Percentiles rank a stretch among this genome's conserved stretches.
Evolutionary conservation across 2,113 vertebrate species (phyloP).

Genomic region (Polypterus bichir): DNA sequence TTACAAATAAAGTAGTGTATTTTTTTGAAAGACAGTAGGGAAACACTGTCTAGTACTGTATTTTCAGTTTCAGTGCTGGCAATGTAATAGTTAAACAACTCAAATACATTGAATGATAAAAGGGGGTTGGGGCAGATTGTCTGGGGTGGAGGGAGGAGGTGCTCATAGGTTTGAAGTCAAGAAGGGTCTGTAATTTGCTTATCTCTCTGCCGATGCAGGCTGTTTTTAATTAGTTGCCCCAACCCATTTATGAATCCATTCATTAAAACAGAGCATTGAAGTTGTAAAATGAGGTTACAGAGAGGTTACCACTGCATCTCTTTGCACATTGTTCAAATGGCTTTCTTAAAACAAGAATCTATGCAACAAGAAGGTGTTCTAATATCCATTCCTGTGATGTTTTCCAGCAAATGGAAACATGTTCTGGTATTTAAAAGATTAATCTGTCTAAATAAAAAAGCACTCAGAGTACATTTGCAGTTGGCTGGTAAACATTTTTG

Average conservation of each 20-base stretch:
- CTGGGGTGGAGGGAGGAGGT: background rate
- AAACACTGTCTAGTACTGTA: background rate
- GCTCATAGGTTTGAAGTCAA: slow-evolving; percentile 24
- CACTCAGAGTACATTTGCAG: background rate
- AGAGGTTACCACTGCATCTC: slow-evolving; percentile 31
- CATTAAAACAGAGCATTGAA: slow-evolving; percentile 57
- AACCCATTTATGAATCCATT: slow-evolving; percentile 48
- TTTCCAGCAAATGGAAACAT: background rate
- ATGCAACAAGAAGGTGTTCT: background rate
- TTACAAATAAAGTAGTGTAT: too few species aligned
- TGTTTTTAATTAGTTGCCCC: slow-evolving; percentile 63
- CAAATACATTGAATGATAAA: slow-evolving; percentile 18
- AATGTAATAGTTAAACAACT: slow-evolving; percentile 38
- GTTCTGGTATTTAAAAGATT: background rate
- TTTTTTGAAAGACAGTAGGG: too few species aligned
- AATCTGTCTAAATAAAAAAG: background rate
- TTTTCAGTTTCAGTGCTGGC: background rate
- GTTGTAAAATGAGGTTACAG: slow-evolving; percentile 52
- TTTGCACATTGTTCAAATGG: background rate
- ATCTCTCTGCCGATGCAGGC: slow-evolving; percentile 39
- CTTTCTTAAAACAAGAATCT: background rate
- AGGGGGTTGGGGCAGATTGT: background rate
- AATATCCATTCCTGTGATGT: background rate
- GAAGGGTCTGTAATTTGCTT: slow-evolving; percentile 22
- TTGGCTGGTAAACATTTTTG: background rate